Evolutionary conservation across 2,888 invertebrate genomes (phyloP), one percentile per base, ranked within the genome.

Genomic region (Hydrotaea diabolus): DNA sequence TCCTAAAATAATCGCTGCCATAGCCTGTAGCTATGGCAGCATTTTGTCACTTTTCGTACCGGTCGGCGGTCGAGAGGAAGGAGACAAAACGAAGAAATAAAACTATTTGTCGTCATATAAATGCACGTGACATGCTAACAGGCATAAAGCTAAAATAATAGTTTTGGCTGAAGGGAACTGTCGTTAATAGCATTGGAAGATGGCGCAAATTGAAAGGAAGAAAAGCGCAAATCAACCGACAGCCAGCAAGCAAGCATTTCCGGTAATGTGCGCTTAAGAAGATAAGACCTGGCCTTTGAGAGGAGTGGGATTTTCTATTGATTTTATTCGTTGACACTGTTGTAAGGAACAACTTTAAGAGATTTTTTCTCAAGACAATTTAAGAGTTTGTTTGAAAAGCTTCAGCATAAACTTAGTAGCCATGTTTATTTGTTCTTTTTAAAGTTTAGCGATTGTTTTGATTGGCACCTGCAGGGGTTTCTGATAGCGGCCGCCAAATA

Each of bases 41-140:
- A 55, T 19, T 55, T 21, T 8, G n/a, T 55, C 55, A 3, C 7
- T 17, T 3, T 11, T 55, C 21, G 2, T 49, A 3, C 19, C 5
- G 26, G 59, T 23, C 8, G 21, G 0, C 11, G 59, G 31, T 31
- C 26, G 15, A 23, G 55, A 0, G 19, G 55, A 17, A 11, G 21
- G 21, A 9, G 9, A 8, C 19, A 9, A 21, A 21, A 55, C 19
- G 55, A 55, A 72, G 49, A 49, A 73, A 53, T 26, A 36, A 23
- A 31, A 49, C 39, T 69, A 84, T 72, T 84, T 84, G 84, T 78
- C 59, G 59, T 59, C 75, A 71, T 69, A 84, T 23, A 72, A 75
- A 80, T 80, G 83, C 83, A 84, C 83, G 83, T 84, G 84, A 84
- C 84, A 75, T 78, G 84, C 81, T 75, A 49, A 78, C 74, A 81